A percentile compares a stretch with the other conserved stretches of the same genome.
These are phyloP conservation scores for Eretmochelys imbricata DNA, from an alignment of 2,113 vertebrate genomes.

Conservation along the genomic window DNA sequence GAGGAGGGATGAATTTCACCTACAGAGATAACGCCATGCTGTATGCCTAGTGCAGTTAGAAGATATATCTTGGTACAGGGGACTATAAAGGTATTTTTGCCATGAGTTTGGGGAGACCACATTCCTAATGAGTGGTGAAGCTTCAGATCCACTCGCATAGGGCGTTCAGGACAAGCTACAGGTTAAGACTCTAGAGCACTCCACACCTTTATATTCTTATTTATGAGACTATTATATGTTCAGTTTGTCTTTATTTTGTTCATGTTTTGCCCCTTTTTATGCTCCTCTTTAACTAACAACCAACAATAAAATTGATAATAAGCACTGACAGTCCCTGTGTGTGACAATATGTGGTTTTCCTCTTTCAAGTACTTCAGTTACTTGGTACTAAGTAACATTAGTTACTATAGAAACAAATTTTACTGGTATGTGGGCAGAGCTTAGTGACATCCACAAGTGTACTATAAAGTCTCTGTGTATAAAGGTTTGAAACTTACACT, in stretches of 20 bases:
- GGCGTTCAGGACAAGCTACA: not conserved
- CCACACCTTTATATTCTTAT: accelerated
- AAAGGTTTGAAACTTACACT: not conserved
- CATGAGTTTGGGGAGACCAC: not conserved
- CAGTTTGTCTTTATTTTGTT: not conserved
- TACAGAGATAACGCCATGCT: not conserved
- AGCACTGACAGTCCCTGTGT: not conserved
- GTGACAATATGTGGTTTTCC: not conserved
- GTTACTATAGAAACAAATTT: not conserved
- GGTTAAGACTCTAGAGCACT: not conserved
- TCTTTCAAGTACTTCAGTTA: not conserved
- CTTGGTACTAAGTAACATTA: not conserved
- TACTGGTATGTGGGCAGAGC: not conserved
- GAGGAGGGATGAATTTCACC: not conserved
- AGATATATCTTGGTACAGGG: not conserved
- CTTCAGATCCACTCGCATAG: not conserved
- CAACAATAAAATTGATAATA: not conserved
- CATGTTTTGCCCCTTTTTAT: not conserved
- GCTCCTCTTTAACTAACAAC: not conserved
- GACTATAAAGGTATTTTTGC: not conserved
- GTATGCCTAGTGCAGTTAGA: not conserved
- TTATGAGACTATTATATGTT: not conserved
- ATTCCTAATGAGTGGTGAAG: not conserved
- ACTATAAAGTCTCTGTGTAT: slow-evolving; percentile 11
- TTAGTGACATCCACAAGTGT: not conserved